Evolutionary conservation across 2,797 vertebrate genomes (phyloP).

Genomic region (Urosaurus nigricauda): DNA sequence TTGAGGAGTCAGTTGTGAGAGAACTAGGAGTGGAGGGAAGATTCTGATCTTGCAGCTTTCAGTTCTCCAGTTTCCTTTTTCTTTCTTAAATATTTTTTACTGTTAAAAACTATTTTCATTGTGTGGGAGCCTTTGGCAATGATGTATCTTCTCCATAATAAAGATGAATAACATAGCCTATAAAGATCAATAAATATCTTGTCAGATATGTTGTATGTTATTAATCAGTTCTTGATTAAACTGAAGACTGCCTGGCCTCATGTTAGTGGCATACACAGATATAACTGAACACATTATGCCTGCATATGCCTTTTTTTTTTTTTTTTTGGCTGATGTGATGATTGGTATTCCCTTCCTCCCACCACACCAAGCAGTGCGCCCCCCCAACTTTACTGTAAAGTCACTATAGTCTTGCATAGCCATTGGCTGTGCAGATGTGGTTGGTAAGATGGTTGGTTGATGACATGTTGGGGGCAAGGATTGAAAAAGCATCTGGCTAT

Average conservation of each 20-base stretch:
- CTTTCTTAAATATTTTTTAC: not conserved
- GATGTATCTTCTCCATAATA: conserved; percentile 68
- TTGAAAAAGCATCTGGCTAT: too few relatives aligned
- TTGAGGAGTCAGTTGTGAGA: conserved; percentile 80
- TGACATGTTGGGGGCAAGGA: too few relatives aligned
- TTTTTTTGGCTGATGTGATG: too few relatives aligned
- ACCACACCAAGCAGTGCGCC: too few relatives aligned
- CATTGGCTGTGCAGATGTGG: too few relatives aligned
- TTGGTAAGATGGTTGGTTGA: too few relatives aligned
- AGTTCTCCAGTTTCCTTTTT: not conserved
- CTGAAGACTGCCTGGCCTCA: conserved; percentile 38
- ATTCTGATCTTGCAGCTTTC: conserved; percentile 74
- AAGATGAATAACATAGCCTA: conserved; percentile 64
- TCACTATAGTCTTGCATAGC: too few relatives aligned
- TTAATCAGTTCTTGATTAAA: conserved; percentile 73
- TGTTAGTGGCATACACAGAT: too few relatives aligned
- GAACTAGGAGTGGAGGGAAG: conserved; percentile 89
- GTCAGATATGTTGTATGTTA: conserved; percentile 52
- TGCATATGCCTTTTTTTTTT: too few relatives aligned
- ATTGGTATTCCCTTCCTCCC: too few relatives aligned
- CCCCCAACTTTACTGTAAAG: too few relatives aligned
- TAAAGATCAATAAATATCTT: conserved; percentile 62
- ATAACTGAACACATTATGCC: too few relatives aligned
- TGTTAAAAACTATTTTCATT: not conserved
- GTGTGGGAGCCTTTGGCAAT: not conserved